phyloP scores from a whole-genome alignment of 1,140 invertebrate species.

The Heliconius eleuchia region DNA sequence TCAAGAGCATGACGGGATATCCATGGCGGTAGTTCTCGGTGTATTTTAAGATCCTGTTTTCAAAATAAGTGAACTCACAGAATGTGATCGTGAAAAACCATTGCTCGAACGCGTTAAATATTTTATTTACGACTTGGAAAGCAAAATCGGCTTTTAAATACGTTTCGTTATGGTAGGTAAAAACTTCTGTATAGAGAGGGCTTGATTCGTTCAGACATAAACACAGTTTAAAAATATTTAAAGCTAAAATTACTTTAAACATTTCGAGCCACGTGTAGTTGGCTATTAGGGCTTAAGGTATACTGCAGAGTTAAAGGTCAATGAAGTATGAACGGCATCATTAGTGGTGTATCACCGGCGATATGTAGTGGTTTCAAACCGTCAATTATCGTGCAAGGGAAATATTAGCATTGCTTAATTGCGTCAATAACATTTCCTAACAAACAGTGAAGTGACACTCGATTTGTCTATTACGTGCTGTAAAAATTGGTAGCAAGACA shows the following conservation, averaged over 20 bases:
- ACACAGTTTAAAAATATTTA: constrained; percentile 41
- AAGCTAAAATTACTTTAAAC: constrained; percentile 42
- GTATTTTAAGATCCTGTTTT: constrained; percentile 72
- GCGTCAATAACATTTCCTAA: constrained; percentile 43
- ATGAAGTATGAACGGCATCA: constrained; percentile 50
- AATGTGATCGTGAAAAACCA: constrained; percentile 74
- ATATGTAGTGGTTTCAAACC: constrained; percentile 47
- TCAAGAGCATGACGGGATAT: constrained; percentile 68
- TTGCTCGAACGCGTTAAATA: constrained; percentile 69
- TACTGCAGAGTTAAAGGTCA: constrained; percentile 59
- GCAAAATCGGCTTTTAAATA: constrained; percentile 58
- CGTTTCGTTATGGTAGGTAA: constrained; percentile 59
- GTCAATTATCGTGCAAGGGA: constrained; percentile 56
- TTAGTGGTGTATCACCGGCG: constrained; percentile 53
- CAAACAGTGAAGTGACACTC: constrained; percentile 19
- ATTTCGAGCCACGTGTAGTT: constrained; percentile 49
- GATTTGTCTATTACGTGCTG: constrained; percentile 13
- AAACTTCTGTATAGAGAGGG: constrained; percentile 54
- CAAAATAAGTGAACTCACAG: constrained; percentile 75
- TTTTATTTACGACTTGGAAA: constrained; percentile 64
- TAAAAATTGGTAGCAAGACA: background rate
- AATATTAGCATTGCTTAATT: constrained; percentile 62
- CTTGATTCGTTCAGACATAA: constrained; percentile 38
- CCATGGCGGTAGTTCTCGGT: constrained; percentile 63
- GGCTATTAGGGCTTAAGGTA: constrained; percentile 19